phyloP scores from a whole-genome alignment of 2,797 vertebrate genomes.

The Sciurus vulgaris region DNA sequence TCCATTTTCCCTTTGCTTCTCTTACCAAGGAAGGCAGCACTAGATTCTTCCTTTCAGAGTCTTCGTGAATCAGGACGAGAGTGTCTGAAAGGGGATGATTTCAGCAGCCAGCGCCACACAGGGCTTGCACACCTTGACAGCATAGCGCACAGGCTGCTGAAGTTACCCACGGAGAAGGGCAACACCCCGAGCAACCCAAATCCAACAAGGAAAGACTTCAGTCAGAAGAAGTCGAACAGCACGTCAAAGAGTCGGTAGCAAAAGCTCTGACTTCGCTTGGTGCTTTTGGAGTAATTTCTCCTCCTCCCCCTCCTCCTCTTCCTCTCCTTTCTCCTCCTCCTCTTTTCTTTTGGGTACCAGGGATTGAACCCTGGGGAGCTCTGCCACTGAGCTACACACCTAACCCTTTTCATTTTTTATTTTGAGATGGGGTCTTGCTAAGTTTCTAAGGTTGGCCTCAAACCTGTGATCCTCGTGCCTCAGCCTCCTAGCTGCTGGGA shows the following conservation, averaged over 20 bases:
- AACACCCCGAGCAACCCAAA: background rate
- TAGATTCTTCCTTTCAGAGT: background rate
- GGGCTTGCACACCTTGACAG: background rate
- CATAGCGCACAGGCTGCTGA: accelerated
- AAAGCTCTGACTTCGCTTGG: background rate
- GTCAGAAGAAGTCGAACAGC: background rate
- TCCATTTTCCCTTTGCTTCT: background rate
- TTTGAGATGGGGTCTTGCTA: too few relatives aligned
- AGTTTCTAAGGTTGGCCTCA: too few relatives aligned
- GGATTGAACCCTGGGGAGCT: too few relatives aligned
- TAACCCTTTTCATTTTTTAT: too few relatives aligned
- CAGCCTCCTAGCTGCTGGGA: too few relatives aligned
- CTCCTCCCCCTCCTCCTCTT: too few relatives aligned
- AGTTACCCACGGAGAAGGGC: background rate
- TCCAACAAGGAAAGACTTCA: background rate
- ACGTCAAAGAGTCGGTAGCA: background rate
- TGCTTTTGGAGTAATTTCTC: background rate
- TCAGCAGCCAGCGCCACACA: background rate
- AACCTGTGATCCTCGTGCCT: too few relatives aligned
- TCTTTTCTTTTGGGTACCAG: too few relatives aligned
- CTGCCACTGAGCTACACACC: too few relatives aligned
- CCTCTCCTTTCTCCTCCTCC: too few relatives aligned
- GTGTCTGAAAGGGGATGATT: background rate
- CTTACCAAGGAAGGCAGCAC: background rate
- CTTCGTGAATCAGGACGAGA: background rate